Conservation (phyloP, 1,140 invertebrate genomes). For the Drosophila parabipectinata region DNA sequence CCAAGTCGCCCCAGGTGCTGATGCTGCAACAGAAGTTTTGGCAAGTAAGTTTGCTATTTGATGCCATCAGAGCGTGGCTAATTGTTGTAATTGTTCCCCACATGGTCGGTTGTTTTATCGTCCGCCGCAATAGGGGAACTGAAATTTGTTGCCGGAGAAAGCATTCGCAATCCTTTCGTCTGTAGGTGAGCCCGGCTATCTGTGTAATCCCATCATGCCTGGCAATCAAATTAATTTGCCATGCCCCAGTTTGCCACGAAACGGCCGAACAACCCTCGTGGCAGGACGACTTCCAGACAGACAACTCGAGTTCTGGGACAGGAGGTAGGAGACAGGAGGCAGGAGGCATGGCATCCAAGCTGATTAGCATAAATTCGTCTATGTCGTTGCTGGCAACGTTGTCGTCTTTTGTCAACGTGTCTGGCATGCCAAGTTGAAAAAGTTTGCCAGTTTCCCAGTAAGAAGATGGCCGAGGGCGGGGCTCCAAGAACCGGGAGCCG, state of each 20-base stretch:
- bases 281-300: constrained; percentile 16
- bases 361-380: constrained; percentile 82
- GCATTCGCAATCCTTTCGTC: constrained; percentile 18
- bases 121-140: not conserved
- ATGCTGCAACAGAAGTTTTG: not conserved
- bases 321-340: constrained; percentile 22
- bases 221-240: constrained; percentile 55
- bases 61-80: constrained; percentile 4
- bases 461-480: constrained; percentile 7
- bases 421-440: constrained; percentile 76
- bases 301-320: not conserved
- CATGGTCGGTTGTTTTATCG: constrained; percentile 1
- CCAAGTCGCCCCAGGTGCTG: not conserved
- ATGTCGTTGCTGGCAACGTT: constrained; percentile 71
- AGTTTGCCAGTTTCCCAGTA: constrained; percentile 43
- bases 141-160: constrained; percentile 2
- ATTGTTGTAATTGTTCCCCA: constrained; percentile 21
- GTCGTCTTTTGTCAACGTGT: constrained; percentile 81
- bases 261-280: constrained; percentile 50
- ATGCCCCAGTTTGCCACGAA: constrained; percentile 46
- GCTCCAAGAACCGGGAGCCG: constrained; percentile 33
- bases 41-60: not conserved
- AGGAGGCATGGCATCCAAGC: constrained; percentile 60
- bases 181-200: constrained; percentile 20
- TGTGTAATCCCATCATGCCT: constrained; percentile 47